A percentile compares a stretch with the other conserved stretches of the same genome.
Evolutionary conservation across 2,113 vertebrate species (phyloP).

Genomic region (Hippopotamus amphibius): DNA sequence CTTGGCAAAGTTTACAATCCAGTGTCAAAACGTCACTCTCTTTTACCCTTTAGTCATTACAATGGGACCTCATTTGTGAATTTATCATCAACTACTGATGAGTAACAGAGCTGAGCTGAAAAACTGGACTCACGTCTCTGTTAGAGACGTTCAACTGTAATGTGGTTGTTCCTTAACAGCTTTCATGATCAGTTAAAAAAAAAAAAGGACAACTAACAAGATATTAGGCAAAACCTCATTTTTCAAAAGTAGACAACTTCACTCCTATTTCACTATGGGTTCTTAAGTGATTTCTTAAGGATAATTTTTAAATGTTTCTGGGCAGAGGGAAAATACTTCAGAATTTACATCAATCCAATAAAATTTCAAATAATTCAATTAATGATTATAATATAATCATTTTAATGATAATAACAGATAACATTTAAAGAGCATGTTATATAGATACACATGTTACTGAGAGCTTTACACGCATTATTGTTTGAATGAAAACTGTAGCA

Average conservation of each 20-base stretch:
- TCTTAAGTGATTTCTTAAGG: neutral
- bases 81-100: neutral
- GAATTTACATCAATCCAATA: neutral
- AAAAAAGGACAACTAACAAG: neutral
- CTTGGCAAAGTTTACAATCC: neutral
- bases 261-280: neutral
- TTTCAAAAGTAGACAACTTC: neutral
- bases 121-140: neutral
- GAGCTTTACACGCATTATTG: neutral
- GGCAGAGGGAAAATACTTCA: neutral
- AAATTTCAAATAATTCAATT: neutral
- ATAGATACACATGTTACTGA: neutral
- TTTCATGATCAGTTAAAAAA: neutral
- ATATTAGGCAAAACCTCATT: neutral
- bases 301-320: neutral
- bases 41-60: neutral
- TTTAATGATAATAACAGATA: neutral
- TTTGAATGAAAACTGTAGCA: neutral
- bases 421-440: neutral
- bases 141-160: neutral
- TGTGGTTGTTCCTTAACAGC: neutral
- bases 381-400: neutral
- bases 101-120: neutral
- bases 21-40: neutral
- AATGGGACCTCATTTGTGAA: neutral